These are phyloP conservation scores for Sinopyrophorus schimmeli DNA, from an alignment of 2,888 invertebrate genomes.

Conservation along the genomic window DNA sequence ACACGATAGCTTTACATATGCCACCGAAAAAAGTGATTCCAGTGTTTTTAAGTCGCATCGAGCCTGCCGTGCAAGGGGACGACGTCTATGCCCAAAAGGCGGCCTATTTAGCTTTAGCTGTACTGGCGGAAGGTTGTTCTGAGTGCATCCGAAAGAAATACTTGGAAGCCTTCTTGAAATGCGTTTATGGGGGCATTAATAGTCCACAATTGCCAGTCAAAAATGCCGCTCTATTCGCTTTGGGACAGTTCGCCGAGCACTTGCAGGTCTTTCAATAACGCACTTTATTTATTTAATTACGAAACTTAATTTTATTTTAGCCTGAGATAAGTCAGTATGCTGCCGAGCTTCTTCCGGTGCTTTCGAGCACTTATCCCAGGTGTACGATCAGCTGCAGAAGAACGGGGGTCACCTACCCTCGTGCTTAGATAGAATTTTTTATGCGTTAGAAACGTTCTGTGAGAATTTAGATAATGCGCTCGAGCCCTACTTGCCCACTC, in stretches of 20 bases:
- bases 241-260: slow-evolving; percentile 81
- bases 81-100: slow-evolving; percentile 70
- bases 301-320: slow-evolving; percentile 46
- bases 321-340: slow-evolving; percentile 77
- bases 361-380: slow-evolving; percentile 71
- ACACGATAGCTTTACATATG: slow-evolving; percentile 71
- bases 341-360: slow-evolving; percentile 69
- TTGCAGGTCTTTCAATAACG: slow-evolving; percentile 59
- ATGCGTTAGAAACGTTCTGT: slow-evolving; percentile 78
- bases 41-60: slow-evolving; percentile 65
- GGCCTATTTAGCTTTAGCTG: slow-evolving; percentile 72
- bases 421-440: slow-evolving; percentile 73
- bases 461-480: slow-evolving; percentile 76
- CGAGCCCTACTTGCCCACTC: slow-evolving; percentile 68
- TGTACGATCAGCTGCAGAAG: slow-evolving; percentile 61
- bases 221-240: slow-evolving; percentile 76
- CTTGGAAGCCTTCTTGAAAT: slow-evolving; percentile 68
- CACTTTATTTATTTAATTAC: background rate
- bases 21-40: slow-evolving; percentile 77
- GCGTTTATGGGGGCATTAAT: slow-evolving; percentile 70
- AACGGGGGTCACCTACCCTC: slow-evolving; percentile 63
- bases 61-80: slow-evolving; percentile 65
- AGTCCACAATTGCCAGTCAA: slow-evolving; percentile 67
- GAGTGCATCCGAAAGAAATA: slow-evolving; percentile 74
- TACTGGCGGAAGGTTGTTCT: slow-evolving; percentile 77